phyloP scores from a whole-genome alignment of 2,888 invertebrate species.

The Eupeodes latifasciatus region DNA sequence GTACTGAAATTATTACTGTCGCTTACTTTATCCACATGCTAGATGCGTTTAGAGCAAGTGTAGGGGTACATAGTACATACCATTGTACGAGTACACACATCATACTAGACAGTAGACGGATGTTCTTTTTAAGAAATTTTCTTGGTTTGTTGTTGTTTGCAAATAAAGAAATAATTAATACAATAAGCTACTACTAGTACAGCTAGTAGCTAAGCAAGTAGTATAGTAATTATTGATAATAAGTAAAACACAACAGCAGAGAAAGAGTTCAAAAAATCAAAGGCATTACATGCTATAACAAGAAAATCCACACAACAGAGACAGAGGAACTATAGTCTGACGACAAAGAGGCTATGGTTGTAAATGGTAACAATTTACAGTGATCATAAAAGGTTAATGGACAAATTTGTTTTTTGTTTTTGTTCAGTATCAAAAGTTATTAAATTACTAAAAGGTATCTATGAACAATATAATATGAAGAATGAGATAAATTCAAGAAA shows the following conservation, averaged over 20 bases:
- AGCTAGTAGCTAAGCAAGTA: not conserved
- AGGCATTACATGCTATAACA: constrained; percentile 1
- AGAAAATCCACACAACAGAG: constrained; percentile 50
- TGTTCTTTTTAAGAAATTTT: constrained; percentile 58
- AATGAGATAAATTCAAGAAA: too few species aligned
- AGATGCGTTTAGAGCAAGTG: constrained; percentile 59
- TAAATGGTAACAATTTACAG: constrained; percentile 53
- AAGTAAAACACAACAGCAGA: constrained; percentile 47
- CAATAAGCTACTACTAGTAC: constrained; percentile 52
- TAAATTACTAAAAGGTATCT: too few species aligned
- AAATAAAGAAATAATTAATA: constrained; percentile 71
- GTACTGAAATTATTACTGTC: constrained; percentile 68
- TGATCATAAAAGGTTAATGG: constrained; percentile 8
- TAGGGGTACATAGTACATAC: constrained; percentile 18
- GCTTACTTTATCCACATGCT: constrained; percentile 52
- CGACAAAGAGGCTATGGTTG: constrained; percentile 34
- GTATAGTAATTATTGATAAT: not conserved
- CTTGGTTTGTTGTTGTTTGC: constrained; percentile 66
- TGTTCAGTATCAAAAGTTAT: too few species aligned
- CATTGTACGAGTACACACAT: constrained; percentile 26
- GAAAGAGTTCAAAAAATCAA: constrained; percentile 60
- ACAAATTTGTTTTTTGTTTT: too few species aligned
- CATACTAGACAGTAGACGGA: constrained; percentile 53
- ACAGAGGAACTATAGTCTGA: constrained; percentile 30
- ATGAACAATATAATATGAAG: too few species aligned